Base-by-base conservation (phyloP, 1,140 invertebrate species). In the Paraescarpia echinospica region DNA sequence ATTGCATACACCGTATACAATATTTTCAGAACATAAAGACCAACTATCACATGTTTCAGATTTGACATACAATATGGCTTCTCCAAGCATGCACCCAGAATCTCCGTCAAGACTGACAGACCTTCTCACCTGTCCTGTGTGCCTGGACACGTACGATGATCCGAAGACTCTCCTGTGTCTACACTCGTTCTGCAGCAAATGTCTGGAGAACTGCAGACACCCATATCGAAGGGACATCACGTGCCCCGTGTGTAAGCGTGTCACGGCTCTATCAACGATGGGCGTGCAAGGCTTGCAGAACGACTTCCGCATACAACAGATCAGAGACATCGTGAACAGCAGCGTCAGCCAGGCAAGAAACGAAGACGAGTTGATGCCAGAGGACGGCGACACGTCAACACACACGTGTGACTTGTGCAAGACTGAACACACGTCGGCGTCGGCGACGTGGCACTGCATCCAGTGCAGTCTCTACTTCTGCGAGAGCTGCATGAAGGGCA, bases 121-220 rank as follows among this genome's bases (percentile, higher is more conserved):
- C 22, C 94, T 95, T 89, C 93, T 95, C 12, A 94, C 93, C 12
- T 95, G 95, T 92, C 92, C 93, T 2, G 94, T 95, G 41, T 95
- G 95, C 89, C 93, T 94, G 35, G 95, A 95, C 34, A 93, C 93
- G 33, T 95, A 94, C 91, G 93, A 91, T 18, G 93, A 94, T 33
- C 95, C 95, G 2, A 94, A 93, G 51, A 94, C 93, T 18, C 93
- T 95, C 1, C 94, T 95, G 0, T 95, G 95, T 89, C 92, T 95
- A 1, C 95, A 95, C 93, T 94, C 95, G 27, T 95, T 95, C 93
- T 95, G 95, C 91, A 94, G 96, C 41, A 94, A 96, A 27, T 97
- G 97, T 93, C 96, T 97, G 31, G 96, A 96, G 33, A 95, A 93
- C 97, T 27, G 93, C 91, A 34, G 35, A 31, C 51, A 88, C 34